Base-by-base conservation (phyloP, 2,113 vertebrate genomes). In the Tupaia chinensis region DNA sequence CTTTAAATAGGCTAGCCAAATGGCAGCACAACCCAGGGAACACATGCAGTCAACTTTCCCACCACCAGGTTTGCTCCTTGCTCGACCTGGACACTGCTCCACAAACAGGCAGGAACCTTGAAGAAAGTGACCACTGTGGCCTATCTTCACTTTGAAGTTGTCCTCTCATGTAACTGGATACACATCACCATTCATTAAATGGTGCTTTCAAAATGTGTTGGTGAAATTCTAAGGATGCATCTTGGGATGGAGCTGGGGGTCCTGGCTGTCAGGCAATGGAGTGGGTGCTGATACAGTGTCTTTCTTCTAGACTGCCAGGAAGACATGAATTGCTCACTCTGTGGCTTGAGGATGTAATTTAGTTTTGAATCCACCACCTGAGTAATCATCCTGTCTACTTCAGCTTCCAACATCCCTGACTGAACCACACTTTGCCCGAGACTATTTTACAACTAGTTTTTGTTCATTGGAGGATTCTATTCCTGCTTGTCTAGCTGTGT, bases 351-450 rank as follows among this genome's bases (percentile, higher is more conserved):
- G 99, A 99, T 99, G 98, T 99, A 99, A 98, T 99, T 98, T 96
- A 99, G 98, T 98, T 99, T 98, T 98, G 99, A 98, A 98, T 99
- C 99, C 98, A 99, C 99, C 98, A 99, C 99, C 99, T 99, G 99
- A 99, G 99, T 99, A 98, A 99, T 99, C 98, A 99, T 99, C 99
- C 99, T 99, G 99, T 99, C 99, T 98, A 98, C 98, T 98, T 98
- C 98, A 94, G 98, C 99, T 98, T 99, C 99, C 98, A 99, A 98
- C 99, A 99, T 98, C 98, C 99, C 99, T 98, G 99, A 99, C 98
- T 99, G 99, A 77, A 99, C 98, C n/a, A 99, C 99, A 2, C 99
- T 99, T 92, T 99, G 99, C 80, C 99, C 98, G 25, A 99, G 98
- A 58, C 99, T 99, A 8, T 99, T 99, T 93, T 99, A 98, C 91